phyloP scores from a whole-genome alignment of 2,797 vertebrate genomes.

The Anguilla pacifica region DNA sequence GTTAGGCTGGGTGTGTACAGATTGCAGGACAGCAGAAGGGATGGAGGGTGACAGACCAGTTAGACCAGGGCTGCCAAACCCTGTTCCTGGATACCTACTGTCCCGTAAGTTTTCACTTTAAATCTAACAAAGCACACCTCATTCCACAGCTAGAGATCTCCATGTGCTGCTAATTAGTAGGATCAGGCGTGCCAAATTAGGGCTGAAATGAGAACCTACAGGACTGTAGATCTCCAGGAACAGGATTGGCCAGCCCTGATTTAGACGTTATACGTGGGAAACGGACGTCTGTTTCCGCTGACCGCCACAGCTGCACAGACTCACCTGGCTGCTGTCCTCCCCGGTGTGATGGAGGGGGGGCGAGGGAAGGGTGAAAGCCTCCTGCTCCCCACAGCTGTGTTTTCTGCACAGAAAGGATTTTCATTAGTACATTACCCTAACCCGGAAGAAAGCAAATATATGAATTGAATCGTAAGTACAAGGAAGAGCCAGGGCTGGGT shows the following conservation, averaged over 20 bases:
- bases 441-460: neutral
- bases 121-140: neutral
- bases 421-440: neutral
- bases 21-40: neutral
- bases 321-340: constrained; percentile 89
- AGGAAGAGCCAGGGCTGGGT: neutral
- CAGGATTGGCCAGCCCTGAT: neutral
- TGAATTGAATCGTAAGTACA: neutral
- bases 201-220: neutral
- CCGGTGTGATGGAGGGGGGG: constrained; percentile 85
- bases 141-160: neutral
- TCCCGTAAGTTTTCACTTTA: neutral
- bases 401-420: constrained; percentile 75
- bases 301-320: neutral
- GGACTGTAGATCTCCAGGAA: neutral
- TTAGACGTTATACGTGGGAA: neutral
- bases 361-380: constrained; percentile 86
- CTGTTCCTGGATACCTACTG: neutral
- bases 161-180: neutral
- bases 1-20: neutral
- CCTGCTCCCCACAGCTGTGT: constrained; percentile 96
- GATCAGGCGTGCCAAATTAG: neutral
- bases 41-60: neutral
- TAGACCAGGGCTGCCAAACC: neutral
- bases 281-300: neutral